Evolutionary conservation across 2,113 vertebrate species (phyloP), one percentile per base, ranked within the genome.

Genomic region (Cynoglossus semilaevis): DNA sequence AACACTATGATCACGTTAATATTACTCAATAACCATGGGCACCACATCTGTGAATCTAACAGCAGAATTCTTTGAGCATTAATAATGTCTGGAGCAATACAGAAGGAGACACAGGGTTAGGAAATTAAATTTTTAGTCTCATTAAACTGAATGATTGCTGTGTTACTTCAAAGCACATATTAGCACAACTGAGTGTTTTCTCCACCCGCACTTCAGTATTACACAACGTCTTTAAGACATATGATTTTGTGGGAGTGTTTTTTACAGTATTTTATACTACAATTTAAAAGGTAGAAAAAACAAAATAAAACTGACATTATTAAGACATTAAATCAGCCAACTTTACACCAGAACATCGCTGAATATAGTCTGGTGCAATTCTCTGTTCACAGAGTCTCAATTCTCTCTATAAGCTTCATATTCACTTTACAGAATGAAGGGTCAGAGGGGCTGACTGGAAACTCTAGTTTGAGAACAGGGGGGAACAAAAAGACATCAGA

Each of bases 391-490:
- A 40, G 17, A 50, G 34, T 16, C 5, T 16, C 5, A 29, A 15
- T 55, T 3, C 14, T 41, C 18, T 47, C 1, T 14, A 41, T 13
- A 41, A 12, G 14, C 18, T 11, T 42, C n/a, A 19, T 7, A 36
- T 9, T 2, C 17, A 46, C 8, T 38, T 41, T 62, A 7, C 41
- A 13, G 19, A 22, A 13, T 34, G 22, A 34, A 38, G 3, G n/a
- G 37, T 7, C 8, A 61, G 35, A 56, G 34, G 2, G 40, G 5
- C 8, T 10, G 75, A 83, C 75, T n/a, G 60, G 68, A 84, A 70
- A 65, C 58, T 70, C 79, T 58, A 50, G 79, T 81, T 80, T 63
- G 58, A 60, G 45, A 18, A n/a, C 5, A 2, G 52, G 49, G 11
- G 51, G 17, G 51, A 15, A 62, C 29, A 50, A 47, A 41, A 17